phyloP scores from a whole-genome alignment of 2,888 invertebrate genomes.

The Stenodera caucasica region DNA sequence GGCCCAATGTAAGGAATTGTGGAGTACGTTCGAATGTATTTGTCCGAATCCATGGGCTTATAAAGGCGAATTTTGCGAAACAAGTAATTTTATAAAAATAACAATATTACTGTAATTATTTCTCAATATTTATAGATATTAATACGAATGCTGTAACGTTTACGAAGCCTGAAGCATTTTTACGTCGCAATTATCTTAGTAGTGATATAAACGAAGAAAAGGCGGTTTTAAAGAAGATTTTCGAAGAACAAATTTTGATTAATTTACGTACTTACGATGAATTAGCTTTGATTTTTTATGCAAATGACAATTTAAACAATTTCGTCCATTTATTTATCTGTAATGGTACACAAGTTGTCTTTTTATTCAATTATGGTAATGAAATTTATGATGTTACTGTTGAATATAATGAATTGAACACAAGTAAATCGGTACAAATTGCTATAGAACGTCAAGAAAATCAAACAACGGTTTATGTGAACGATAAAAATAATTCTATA shows the following conservation, averaged over 20 bases:
- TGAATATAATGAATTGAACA: conserved; percentile 72
- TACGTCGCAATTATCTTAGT: conserved; percentile 76
- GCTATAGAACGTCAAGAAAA: conserved; percentile 77
- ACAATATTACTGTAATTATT: too few species aligned
- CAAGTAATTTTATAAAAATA: conserved; percentile 65
- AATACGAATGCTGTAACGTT: conserved; percentile 89
- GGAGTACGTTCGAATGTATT: conserved; percentile 91
- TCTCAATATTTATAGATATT: conserved; percentile 67
- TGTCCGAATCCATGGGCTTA: conserved; percentile 94
- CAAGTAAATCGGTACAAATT: conserved; percentile 83
- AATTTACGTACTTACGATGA: conserved; percentile 86
- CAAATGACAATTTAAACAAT: conserved; percentile 91
- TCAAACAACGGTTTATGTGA: conserved; percentile 78
- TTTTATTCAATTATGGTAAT: conserved; percentile 80
- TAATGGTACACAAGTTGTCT: conserved; percentile 77
- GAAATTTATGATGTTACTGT: conserved; percentile 80
- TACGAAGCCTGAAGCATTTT: conserved; percentile 75
- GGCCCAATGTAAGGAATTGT: conserved; percentile 86
- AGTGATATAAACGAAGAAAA: conserved; percentile 60
- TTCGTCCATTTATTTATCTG: conserved; percentile 87
- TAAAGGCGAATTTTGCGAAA: conserved; percentile 86
- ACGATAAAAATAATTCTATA: conserved; percentile 72
- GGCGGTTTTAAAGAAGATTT: conserved; percentile 68
- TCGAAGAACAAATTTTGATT: conserved; percentile 79
- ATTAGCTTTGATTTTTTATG: conserved; percentile 81